These are phyloP conservation scores for Augiades crinisus DNA, from an alignment of 2,888 invertebrate genomes.

Conservation along the genomic window DNA sequence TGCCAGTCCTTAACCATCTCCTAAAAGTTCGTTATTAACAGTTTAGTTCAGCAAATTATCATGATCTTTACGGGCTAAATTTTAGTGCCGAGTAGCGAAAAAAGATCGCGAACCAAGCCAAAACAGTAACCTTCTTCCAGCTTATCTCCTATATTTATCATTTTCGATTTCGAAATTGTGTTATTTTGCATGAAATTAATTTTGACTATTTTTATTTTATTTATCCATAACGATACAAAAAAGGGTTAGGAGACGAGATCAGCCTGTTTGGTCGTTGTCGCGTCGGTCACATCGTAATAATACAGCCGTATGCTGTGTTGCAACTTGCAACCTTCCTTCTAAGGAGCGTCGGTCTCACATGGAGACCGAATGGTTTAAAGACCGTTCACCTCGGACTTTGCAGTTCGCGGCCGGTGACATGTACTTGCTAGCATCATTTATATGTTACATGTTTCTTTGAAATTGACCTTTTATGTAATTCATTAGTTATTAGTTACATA, in stretches of 20 bases:
- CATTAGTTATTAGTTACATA: too few species aligned
- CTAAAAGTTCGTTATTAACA: too few species aligned
- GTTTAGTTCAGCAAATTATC: too few species aligned
- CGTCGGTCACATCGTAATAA: constrained; percentile 30
- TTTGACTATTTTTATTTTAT: background rate
- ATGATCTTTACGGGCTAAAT: too few species aligned
- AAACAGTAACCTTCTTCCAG: too few species aligned
- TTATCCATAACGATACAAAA: constrained; percentile 32
- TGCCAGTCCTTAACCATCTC: too few species aligned
- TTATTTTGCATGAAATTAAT: background rate
- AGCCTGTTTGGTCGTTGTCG: constrained; percentile 31
- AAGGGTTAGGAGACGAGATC: constrained; percentile 38
- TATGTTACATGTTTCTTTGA: background rate
- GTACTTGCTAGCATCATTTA: too few species aligned
- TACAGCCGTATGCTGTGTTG: constrained; percentile 38
- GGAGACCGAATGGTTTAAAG: constrained; percentile 53
- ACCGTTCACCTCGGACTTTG: constrained; percentile 64
- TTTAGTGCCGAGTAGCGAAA: too few species aligned
- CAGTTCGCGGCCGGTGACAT: constrained; percentile 8
- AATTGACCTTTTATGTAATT: too few species aligned
- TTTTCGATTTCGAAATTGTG: too few species aligned
- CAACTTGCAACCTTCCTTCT: constrained; percentile 69
- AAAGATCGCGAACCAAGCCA: too few species aligned
- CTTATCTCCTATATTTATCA: too few species aligned
- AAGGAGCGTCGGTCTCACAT: constrained; percentile 48